These are phyloP conservation scores for Eupithecia insigniata DNA, from an alignment of 2,888 invertebrate genomes.

Conservation along the genomic window DNA sequence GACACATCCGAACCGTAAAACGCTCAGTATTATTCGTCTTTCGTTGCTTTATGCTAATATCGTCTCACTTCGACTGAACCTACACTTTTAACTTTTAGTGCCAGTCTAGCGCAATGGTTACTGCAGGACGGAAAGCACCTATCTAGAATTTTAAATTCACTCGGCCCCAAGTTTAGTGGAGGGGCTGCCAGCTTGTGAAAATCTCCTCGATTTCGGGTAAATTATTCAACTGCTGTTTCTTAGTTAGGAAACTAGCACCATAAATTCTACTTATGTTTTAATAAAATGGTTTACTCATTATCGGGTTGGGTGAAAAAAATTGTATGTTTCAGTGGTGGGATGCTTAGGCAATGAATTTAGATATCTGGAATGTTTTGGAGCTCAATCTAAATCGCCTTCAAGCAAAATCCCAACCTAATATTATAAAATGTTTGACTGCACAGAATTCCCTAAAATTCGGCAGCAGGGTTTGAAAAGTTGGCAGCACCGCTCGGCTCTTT, in stretches of 20 bases:
- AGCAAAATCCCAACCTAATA: background rate
- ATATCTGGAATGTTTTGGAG: background rate
- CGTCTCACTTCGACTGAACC: constrained; percentile 44
- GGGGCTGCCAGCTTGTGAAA: constrained; percentile 12
- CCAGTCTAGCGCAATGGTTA: constrained; percentile 47
- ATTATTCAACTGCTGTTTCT: constrained; percentile 3
- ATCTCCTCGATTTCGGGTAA: constrained; percentile 20
- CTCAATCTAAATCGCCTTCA: background rate
- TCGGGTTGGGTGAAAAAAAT: background rate
- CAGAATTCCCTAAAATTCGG: constrained; percentile 11
- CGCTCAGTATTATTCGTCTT: constrained; percentile 44
- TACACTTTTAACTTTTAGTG: constrained; percentile 51
- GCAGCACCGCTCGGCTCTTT: constrained; percentile 27
- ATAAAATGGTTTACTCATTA: background rate
- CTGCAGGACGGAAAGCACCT: constrained; percentile 45
- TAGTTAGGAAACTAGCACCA: constrained; percentile 2
- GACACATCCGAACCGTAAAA: constrained; percentile 39
- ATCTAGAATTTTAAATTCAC: constrained; percentile 56
- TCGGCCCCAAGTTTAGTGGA: constrained; percentile 46
- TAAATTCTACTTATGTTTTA: background rate
- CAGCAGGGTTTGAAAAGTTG: constrained; percentile 16
- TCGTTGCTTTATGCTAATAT: constrained; percentile 46
- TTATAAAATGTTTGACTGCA: background rate
- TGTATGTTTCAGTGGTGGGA: background rate
- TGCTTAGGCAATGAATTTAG: background rate